Conservation (phyloP, 2,888 invertebrate species). For the Aspidiotus destructor region DNA sequence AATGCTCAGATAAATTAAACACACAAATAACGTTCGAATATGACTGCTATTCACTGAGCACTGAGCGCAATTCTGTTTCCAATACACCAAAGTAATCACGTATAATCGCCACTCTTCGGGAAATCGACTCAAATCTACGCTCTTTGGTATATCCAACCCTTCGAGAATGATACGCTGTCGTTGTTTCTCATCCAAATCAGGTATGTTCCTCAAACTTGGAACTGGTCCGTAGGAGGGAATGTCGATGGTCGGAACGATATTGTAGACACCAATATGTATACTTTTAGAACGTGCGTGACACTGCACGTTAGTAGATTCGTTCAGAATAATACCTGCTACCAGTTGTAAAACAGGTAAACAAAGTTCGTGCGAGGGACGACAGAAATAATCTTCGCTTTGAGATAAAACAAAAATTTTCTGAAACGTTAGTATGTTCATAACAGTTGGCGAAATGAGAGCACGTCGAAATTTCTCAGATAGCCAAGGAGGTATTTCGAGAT, state of each 20-base stretch:
- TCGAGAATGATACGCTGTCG: conserved; percentile 8
- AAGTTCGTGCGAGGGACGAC: conserved; percentile 51
- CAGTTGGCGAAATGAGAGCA: conserved; percentile 54
- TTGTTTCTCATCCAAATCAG: not conserved
- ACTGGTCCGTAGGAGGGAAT: not conserved
- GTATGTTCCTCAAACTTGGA: conserved; percentile 10
- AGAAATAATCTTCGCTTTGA: conserved; percentile 60
- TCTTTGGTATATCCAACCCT: not conserved
- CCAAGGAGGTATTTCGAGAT: conserved; percentile 49
- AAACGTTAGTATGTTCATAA: conserved; percentile 59
- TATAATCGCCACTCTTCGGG: conserved; percentile 53
- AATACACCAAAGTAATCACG: conserved; percentile 51
- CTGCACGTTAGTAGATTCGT: conserved; percentile 3
- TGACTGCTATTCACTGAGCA: conserved; percentile 44
- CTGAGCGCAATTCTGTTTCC: conserved; percentile 44
- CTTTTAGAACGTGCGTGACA: conserved; percentile 23
- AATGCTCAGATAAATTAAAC: conserved; percentile 43
- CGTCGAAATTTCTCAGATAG: conserved; percentile 53
- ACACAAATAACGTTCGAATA: conserved; percentile 51
- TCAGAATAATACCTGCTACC: conserved; percentile 44
- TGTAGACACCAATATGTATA: conserved; percentile 9
- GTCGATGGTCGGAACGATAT: not conserved
- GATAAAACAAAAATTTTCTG: conserved; percentile 56
- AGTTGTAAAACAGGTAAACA: conserved; percentile 54
- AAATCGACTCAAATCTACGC: conserved; percentile 42